phyloP scores from a whole-genome alignment of 2,888 invertebrate genomes.

The Charanyca ferruginea region DNA sequence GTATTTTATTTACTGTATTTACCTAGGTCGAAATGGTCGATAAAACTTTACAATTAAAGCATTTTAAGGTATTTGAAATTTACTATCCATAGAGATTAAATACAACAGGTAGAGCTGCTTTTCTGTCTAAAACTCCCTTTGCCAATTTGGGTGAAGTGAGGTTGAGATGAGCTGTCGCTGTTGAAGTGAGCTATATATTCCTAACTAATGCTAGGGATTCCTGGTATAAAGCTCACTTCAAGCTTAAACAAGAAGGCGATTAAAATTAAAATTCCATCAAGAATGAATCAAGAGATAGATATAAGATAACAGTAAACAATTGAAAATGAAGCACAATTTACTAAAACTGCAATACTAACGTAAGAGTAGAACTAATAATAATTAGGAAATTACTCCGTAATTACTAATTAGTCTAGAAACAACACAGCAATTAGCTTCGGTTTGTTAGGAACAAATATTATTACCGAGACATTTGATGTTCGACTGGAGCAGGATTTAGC shows the following conservation, averaged over 20 bases:
- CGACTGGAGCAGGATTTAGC: too few relatives aligned
- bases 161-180: too few relatives aligned
- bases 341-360: neutral
- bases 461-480: constrained; percentile 67
- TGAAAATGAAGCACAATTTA: constrained; percentile 14
- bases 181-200: too few relatives aligned
- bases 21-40: too few relatives aligned
- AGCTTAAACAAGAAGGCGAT: too few relatives aligned
- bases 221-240: too few relatives aligned
- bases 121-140: too few relatives aligned
- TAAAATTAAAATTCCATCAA: neutral
- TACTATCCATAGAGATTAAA: too few relatives aligned
- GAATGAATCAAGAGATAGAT: neutral
- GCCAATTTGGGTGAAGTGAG: too few relatives aligned
- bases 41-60: neutral
- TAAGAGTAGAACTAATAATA: constrained; percentile 40
- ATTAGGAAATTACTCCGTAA: constrained; percentile 58
- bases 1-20: neutral
- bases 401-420: constrained; percentile 69
- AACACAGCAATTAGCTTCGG: constrained; percentile 74
- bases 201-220: too few relatives aligned
- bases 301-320: constrained; percentile 1
- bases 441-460: constrained; percentile 74
- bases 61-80: too few relatives aligned
- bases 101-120: too few relatives aligned